These are phyloP conservation scores for Mellilla xanthometata DNA, from an alignment of 2,888 invertebrate species.

Conservation along the genomic window DNA sequence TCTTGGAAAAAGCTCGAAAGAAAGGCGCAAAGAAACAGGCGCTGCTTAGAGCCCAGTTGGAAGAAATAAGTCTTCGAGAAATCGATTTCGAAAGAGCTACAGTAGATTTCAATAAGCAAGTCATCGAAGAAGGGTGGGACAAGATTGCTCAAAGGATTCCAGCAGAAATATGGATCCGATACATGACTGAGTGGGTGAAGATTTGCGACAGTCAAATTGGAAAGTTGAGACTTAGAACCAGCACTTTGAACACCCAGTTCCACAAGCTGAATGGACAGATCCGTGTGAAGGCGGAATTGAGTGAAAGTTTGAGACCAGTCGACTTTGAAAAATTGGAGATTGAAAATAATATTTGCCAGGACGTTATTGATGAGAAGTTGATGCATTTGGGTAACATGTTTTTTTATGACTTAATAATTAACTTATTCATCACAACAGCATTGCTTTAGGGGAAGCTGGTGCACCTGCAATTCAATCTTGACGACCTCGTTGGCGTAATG, in stretches of 20 bases:
- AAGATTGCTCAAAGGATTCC: constrained; percentile 84
- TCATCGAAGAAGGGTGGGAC: constrained; percentile 79
- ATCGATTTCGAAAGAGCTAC: constrained; percentile 72
- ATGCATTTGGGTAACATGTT: constrained; percentile 53
- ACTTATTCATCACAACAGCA: too few species aligned
- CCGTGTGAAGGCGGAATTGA: constrained; percentile 79
- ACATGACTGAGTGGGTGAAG: constrained; percentile 84
- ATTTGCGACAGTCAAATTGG: constrained; percentile 79
- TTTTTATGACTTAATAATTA: too few species aligned
- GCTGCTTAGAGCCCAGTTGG: constrained; percentile 73
- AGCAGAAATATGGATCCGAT: constrained; percentile 83
- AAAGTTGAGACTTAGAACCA: constrained; percentile 81
- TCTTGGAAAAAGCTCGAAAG: constrained; percentile 49
- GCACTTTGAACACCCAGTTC: constrained; percentile 78
- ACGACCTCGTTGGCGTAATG: too few species aligned
- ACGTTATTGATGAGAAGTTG: constrained; percentile 80
- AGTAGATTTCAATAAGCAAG: constrained; percentile 73
- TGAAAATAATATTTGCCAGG: constrained; percentile 78
- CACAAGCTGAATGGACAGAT: constrained; percentile 79
- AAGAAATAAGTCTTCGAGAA: constrained; percentile 80
- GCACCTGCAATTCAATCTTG: too few species aligned
- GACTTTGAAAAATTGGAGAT: constrained; percentile 86
- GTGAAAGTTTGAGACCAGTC: constrained; percentile 81
- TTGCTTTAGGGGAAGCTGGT: too few species aligned
- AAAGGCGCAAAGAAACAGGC: constrained; percentile 62